Conservation (phyloP, 2,797 vertebrate species). For the Lacerta viridis region DNA sequence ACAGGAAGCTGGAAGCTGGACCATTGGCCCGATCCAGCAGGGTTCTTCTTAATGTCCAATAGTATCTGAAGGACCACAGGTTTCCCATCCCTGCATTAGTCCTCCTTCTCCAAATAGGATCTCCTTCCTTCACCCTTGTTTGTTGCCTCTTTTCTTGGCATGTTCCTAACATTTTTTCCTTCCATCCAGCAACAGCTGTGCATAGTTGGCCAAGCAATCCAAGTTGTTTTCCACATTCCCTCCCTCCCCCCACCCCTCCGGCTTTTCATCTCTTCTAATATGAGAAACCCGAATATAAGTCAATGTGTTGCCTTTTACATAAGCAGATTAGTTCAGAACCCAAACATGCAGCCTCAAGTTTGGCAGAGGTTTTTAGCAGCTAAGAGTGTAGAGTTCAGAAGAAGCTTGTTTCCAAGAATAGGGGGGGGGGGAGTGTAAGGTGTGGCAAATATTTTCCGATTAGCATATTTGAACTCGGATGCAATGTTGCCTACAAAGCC, state of each 20-base stretch:
- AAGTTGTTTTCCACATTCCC: slow-evolving; percentile 62
- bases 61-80: too few relatives aligned
- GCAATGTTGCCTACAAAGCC: slow-evolving; percentile 37
- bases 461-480: slow-evolving; percentile 35
- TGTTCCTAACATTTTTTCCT: slow-evolving; percentile 12
- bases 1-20: too few relatives aligned
- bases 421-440: slow-evolving; percentile 24
- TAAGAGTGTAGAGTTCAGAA: slow-evolving; percentile 44
- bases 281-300: slow-evolving; percentile 59
- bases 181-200: slow-evolving; percentile 64
- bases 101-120: slow-evolving; percentile 53
- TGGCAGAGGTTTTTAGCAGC: slow-evolving; percentile 53
- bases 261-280: slow-evolving; percentile 67
- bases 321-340: slow-evolving; percentile 62
- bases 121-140: slow-evolving; percentile 20
- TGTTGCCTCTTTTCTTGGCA: slow-evolving; percentile 44
- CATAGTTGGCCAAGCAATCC: slow-evolving; percentile 59
- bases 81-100: neutral
- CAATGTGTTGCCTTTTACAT: slow-evolving; percentile 50
- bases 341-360: slow-evolving; percentile 41
- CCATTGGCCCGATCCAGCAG: neutral
- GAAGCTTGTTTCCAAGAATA: slow-evolving; percentile 44
- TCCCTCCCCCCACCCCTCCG: neutral
- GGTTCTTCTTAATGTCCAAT: neutral
- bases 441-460: slow-evolving; percentile 51